Percentiles rank a stretch among this genome's conserved stretches.
phyloP scores from a whole-genome alignment of 2,888 invertebrate genomes.

The Nezara viridula region DNA sequence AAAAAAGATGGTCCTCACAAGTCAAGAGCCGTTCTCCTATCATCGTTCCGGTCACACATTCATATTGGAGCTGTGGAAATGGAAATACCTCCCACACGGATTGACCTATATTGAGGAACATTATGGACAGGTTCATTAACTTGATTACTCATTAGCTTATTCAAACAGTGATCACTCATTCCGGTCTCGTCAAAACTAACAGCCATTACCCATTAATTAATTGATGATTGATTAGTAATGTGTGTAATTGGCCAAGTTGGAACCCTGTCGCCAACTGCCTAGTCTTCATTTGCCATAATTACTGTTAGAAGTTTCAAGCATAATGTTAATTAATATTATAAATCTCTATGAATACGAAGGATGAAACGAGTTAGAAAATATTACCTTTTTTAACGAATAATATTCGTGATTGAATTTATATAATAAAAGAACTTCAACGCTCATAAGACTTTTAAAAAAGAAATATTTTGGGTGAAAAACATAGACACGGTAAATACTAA shows the following conservation, averaged over 20 bases:
- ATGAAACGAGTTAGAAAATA: too few relatives aligned
- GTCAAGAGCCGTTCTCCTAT: too few relatives aligned
- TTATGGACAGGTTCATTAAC: not conserved
- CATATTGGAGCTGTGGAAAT: not conserved
- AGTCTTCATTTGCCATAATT: not conserved
- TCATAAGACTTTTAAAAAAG: too few relatives aligned
- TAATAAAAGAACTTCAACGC: too few relatives aligned
- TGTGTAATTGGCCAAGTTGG: not conserved
- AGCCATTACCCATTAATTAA: not conserved
- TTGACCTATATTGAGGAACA: not conserved
- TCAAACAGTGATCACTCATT: not conserved
- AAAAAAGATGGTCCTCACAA: too few relatives aligned
- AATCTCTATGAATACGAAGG: too few relatives aligned
- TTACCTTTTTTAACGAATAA: too few relatives aligned
- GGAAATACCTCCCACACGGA: not conserved
- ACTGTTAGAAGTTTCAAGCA: not conserved
- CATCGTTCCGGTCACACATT: too few relatives aligned
- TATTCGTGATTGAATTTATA: too few relatives aligned
- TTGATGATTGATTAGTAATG: constrained; percentile 5
- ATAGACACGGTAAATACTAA: too few relatives aligned
- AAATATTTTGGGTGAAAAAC: too few relatives aligned
- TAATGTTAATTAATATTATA: too few relatives aligned
- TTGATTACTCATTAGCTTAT: not conserved
- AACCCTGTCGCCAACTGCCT: not conserved
- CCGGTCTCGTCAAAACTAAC: not conserved